Base-by-base conservation (phyloP, 2,113 vertebrate genomes). In the Xiphorhynchus elegans region DNA sequence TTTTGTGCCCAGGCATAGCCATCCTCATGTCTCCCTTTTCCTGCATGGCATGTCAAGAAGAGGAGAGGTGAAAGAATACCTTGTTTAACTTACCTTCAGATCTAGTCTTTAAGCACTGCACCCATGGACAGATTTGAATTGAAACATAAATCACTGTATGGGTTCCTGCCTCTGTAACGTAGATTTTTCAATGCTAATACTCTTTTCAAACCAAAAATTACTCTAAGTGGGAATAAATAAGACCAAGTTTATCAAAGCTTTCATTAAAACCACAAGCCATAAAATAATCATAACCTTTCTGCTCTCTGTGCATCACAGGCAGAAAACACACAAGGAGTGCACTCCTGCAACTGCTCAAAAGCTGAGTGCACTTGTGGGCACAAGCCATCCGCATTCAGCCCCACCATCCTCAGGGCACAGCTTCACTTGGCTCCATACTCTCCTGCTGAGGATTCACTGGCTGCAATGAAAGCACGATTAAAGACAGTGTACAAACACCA, bases 291-390 rank as follows among this genome's bases (percentile, higher is more conserved):
- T n/a, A 66, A 53, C 13, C 62, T 58, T 74, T 53, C 75, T 29
- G 28, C 6, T 69, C 33, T 52, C 46, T 42, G 39, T 42, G 44
- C 26, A 59, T 72, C 55, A 40, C 49, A 66, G 39, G 44, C 84
- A 35, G 44, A 56, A 75, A 72, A 68, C 8, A 59, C 17, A 8
- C 8, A 21, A 2, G 0, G 56, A 85, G 4, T 0, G 0, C 0
- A 0, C 11, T 81, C 40, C 42, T 58, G 50, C 20, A 44, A 58
- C 66, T 70, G 39, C 26, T 26, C 35, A 74, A 49, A 68, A 50
- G 35, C 14, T 20, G 49, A 72, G 24, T 19, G 21, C 33, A 2
- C 39, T 17, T 39, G 60, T 40, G 64, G 77, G 73, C 56, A 63
- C 42, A 17, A 40, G 55, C 37, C 42, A n/a, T 23, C 17, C 24